phyloP scores from a whole-genome alignment of 2,797 vertebrate genomes.

The Pangasius krempfi region DNA sequence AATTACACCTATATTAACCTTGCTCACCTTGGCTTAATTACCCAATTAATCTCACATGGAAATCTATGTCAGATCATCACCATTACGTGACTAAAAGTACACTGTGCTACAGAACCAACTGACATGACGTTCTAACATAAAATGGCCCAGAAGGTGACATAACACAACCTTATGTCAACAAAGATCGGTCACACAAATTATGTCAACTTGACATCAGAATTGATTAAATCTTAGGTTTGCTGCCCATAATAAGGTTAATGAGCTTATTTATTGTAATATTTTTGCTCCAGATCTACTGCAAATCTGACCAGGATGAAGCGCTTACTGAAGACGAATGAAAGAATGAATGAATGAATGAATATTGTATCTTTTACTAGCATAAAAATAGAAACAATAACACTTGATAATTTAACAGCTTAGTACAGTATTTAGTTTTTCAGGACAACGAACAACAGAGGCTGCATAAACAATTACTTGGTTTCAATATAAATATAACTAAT shows the following conservation, averaged over 20 bases:
- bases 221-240: not conserved
- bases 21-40: constrained; percentile 12
- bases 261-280: not conserved
- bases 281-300: not conserved
- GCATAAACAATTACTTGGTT: not conserved
- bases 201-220: not conserved
- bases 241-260: not conserved
- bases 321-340: not conserved
- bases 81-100: not conserved
- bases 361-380: not conserved
- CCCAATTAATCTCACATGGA: not conserved
- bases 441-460: not conserved
- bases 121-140: not conserved
- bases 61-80: not conserved
- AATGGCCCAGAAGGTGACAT: not conserved
- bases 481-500: not conserved
- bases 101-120: not conserved
- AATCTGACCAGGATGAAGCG: not conserved
- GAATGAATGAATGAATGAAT: not conserved
- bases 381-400: not conserved
- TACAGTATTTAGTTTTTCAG: not conserved
- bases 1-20: constrained; percentile 13
- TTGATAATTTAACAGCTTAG: not conserved
- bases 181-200: not conserved
- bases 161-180: not conserved